Evolutionary conservation across 1,140 invertebrate species (phyloP), one percentile per base, ranked within the genome.

Genomic region (Plutomurus gul): DNA sequence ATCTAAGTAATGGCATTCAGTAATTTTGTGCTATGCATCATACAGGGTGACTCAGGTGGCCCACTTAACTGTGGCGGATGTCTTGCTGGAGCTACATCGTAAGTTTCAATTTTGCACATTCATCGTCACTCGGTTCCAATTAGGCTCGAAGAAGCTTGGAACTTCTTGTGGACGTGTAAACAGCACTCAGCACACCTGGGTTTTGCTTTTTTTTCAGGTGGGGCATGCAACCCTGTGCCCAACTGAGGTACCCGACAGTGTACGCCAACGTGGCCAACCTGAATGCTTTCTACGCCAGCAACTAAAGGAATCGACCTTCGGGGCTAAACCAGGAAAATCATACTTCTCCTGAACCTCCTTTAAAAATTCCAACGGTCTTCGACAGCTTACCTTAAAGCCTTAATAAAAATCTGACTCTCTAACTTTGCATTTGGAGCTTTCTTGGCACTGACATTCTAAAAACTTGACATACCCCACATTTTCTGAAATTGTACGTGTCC

Each of bases 21-120:
- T 51, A n/a, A 33, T 60, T 60, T 13, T 33, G 7, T n/a, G 3
- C 7, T 30, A 33, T n/a, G n/a, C n/a, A n/a, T n/a, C n/a, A n/a
- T 13, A 47, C 70, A 83, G 81, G 83, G 83, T 47, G 83, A 84
- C 30, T 75, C 46, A 33, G 83, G 83, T 47, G 83, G 83, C 18
- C 80, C 83, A 16, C 39, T 84, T 27, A 60, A 76, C 18, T 47
- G 73, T 39, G 25, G 47, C 13, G 76, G 71, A n/a, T 25, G 18
- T 27, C 51, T 79, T 33, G 71, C 77, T 27, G 77, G 77, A 39
- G 70, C 70, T 22, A 72, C 70, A n/a, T 65, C 56, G 56, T 65
- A 65, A 33, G 56, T 27, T 56, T 6, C 40, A 46, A 4, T 46
- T 4, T 46, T 18, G 20, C n/a, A n/a, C n/a, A n/a, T n/a, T 47